Base-by-base conservation (phyloP, 2,888 invertebrate species). In the Biston stratarius region DNA sequence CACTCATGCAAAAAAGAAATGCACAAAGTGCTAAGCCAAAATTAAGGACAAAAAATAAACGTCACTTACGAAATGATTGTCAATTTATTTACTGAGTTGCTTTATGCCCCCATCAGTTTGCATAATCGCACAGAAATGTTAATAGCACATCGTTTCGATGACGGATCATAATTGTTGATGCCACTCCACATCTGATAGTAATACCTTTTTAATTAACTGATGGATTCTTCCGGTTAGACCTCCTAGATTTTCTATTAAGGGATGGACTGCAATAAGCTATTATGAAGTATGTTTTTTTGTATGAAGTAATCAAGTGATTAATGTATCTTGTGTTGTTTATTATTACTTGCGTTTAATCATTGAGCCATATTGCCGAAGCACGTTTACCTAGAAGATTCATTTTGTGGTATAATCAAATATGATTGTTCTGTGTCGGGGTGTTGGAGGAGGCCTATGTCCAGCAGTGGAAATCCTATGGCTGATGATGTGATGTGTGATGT, bases 81-180 rank as follows among this genome's bases (percentile, higher is more conserved):
- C 38, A 9, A n/a, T 38, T 9, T 8, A 52, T 52, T 38, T 42
- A 42, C 38, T 40, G 40, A 33, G 24, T 8, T 38, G 58, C n/a
- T 48, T 58, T 47, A 49, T 48, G 40, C 12, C 49, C 49, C 36
- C 12, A 24, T 48, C 49, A 58, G 24, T 52, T 51, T 8, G 44
- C 48, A 36, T 38, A 24, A 2, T 24, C 24, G 24, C 8, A 60
- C 64, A 64, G 42, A 60, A 38, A 34, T 38, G 53, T 69, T 58
- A 69, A 72, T 73, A 56, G 49, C 44, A 6, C 61, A 63, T 67
- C 69, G 68, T 68, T 72, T 64, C 33, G 49, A 40, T 65, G 69
- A 67, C 64, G 45, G 49, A 65, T 58, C 42, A 58, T 58, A 62
- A 74, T 74, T 65, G 57, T 64, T 67, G 55, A 58, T 63, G 34